Percentiles rank a stretch among this genome's conserved stretches.
These are phyloP conservation scores for Tribolium freemani DNA, from an alignment of 2,888 invertebrate species.

Conservation along the genomic window DNA sequence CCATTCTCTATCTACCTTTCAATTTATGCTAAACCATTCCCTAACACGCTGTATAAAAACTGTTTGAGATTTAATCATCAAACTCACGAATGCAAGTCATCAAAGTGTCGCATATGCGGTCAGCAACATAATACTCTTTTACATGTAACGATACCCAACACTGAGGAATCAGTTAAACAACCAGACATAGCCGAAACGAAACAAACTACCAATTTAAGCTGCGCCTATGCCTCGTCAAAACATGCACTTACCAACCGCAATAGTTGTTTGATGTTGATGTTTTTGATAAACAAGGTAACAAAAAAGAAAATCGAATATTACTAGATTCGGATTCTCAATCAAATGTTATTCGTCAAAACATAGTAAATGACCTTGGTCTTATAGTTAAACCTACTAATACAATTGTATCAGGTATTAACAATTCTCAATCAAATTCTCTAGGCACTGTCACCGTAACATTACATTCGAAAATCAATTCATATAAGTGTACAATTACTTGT, in stretches of 20 bases:
- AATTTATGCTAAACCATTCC: too few relatives aligned
- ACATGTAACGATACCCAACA: not conserved
- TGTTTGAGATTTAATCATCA: not conserved
- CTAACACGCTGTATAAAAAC: not conserved
- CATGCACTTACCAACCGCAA: constrained; percentile 6
- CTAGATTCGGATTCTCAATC: constrained; percentile 13
- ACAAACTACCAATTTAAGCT: not conserved
- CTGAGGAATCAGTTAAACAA: not conserved
- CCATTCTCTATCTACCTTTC: too few relatives aligned
- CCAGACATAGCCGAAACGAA: not conserved
- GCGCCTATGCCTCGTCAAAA: not conserved
- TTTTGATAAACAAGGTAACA: not conserved
- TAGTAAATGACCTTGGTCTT: not conserved
- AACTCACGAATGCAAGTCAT: not conserved
- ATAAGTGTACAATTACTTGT: constrained; percentile 9
- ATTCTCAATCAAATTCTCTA: constrained; percentile 21
- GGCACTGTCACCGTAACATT: constrained; percentile 16
- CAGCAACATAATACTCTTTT: not conserved
- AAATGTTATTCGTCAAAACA: not conserved
- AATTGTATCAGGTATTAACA: not conserved
- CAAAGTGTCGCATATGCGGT: not conserved
- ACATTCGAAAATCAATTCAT: constrained; percentile 1
- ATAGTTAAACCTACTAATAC: not conserved
- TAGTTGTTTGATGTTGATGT: constrained; percentile 3
- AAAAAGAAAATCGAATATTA: not conserved